Evolutionary conservation across 2,888 invertebrate genomes (phyloP), one percentile per base, ranked within the genome.

Genomic region (Rapana venosa): DNA sequence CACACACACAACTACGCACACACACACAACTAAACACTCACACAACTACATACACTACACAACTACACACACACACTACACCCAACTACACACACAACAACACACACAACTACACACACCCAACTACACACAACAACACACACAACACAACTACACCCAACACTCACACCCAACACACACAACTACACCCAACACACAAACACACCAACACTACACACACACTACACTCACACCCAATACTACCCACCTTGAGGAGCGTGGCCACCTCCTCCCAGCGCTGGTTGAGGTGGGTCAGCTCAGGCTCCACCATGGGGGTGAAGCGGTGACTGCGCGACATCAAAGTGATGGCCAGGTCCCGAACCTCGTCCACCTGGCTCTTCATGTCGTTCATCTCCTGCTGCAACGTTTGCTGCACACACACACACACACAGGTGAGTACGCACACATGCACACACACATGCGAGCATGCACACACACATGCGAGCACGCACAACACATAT

Each of bases 281-380:
- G 93, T 96, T 96, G 35, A 96, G 94, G 87, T 95, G 94, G 13
- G 95, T 94, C 20, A 96, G 93, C 91, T 96, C 96, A 1, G 96
- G 96, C 92, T 96, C 96, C 15, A 96, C 95, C 92, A 95, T 93
- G 87, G 94, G 94, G 87, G 95, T 95, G 92, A 95, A 96, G 86
- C 95, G 93, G 77, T 95, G 94, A 91, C 95, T 95, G 88, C 94
- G 94, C 77, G 92, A 94, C 93, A 96, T 95, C 85, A 96, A 94
- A 87, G 95, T 94, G 36, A 96, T 94, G 58, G 96, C 96, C n/a
- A 94, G 93, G 91, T 96, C 96, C n/a, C 96, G 92, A 8, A 96
- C 94, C 77, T 95, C 94, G 89, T 96, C 96, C 74, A 96, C 94
- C 89, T 95, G 97, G 94, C 95, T 97, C 96, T 92, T 92, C 91